A percentile compares a stretch with the other conserved stretches of the same genome.
phyloP scores from a whole-genome alignment of 1,140 invertebrate genomes.

The Doryteuthis pealeii region DNA sequence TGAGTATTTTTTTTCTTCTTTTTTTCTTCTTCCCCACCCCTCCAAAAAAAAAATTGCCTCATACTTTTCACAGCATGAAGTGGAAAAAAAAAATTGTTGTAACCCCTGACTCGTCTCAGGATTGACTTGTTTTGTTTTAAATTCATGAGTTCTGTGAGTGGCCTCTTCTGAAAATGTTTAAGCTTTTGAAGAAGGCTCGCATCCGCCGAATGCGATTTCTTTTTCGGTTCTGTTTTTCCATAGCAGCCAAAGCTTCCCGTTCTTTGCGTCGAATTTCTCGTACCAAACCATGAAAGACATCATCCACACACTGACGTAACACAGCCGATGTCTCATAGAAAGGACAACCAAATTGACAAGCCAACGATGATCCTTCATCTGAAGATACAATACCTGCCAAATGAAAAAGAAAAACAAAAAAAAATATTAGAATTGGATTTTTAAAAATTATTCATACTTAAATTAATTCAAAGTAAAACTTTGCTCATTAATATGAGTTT shows the following conservation, averaged over 20 bases:
- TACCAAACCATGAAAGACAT: conserved; percentile 59
- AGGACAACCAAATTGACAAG: conserved; percentile 46
- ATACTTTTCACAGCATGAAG: no score
- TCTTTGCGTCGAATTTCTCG: conserved; percentile 57
- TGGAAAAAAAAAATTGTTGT: no score
- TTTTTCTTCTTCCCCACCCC: no score
- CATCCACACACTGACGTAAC: conserved; percentile 53
- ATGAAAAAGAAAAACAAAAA: conserved; percentile 62
- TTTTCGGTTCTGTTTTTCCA: conserved; percentile 28
- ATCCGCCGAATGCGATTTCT: conserved; percentile 22
- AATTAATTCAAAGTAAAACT: no score
- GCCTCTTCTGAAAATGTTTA: conserved; percentile 26
- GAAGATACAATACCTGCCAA: conserved; percentile 62
- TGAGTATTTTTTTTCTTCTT: no score
- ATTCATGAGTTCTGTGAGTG: conserved; percentile 13
- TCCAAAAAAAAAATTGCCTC: no score
- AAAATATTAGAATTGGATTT: no score
- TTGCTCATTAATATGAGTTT: no score
- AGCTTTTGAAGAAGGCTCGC: conserved; percentile 24
- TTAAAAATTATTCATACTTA: no score
- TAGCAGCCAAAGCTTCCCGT: conserved; percentile 29
- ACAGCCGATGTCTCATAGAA: conserved; percentile 56
- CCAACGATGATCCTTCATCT: conserved; percentile 69
- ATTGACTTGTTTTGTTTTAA: neutral
- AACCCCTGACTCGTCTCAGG: no score